Evolutionary conservation across 2,113 vertebrate species (phyloP).

Genomic region (Bagarius yarrelli): DNA sequence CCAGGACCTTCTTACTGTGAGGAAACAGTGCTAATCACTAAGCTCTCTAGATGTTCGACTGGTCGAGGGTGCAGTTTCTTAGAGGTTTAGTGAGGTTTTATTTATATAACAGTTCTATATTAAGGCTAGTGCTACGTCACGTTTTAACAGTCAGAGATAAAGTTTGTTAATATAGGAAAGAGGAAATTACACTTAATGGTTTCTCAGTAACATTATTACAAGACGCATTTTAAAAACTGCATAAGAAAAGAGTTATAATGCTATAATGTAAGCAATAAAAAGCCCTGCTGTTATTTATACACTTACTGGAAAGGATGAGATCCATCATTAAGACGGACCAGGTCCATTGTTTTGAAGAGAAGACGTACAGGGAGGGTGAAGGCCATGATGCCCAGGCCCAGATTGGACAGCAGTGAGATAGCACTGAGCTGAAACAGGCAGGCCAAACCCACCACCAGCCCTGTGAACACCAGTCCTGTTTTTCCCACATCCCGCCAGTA

Average conservation of each 20-base stretch:
- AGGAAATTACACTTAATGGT: background rate
- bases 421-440: conserved; percentile 84
- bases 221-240: background rate
- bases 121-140: background rate
- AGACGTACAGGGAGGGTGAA: conserved; percentile 79
- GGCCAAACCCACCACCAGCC: conserved; percentile 77
- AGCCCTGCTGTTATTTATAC: background rate
- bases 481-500: conserved; percentile 78
- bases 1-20: no score
- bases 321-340: conserved; percentile 70
- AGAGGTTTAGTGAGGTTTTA: background rate
- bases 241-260: background rate
- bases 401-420: conserved; percentile 76
- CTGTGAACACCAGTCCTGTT: conserved; percentile 78
- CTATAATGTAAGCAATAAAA: background rate
- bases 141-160: background rate
- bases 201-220: background rate
- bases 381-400: conserved; percentile 74
- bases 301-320: conserved; percentile 84
- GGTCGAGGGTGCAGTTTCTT: background rate
- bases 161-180: background rate
- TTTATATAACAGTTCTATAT: background rate
- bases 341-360: conserved; percentile 75
- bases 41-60: no score
- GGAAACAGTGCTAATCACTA: no score